Conservation (phyloP, 23 tunicate genomes). For the Styela plicata region DNA sequence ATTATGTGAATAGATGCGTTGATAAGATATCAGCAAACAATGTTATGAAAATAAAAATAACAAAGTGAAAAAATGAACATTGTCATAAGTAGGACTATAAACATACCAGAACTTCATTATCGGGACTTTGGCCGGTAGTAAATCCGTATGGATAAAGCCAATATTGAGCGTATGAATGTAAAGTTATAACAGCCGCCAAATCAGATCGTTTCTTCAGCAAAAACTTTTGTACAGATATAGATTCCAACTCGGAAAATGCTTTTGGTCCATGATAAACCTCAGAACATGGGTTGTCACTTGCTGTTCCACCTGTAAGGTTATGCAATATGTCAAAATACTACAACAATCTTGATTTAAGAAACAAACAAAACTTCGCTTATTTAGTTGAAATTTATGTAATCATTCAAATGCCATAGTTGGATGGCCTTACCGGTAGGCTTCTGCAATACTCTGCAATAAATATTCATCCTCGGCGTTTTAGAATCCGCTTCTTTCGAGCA, state of each 20-base stretch:
- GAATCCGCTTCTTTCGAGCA: no score
- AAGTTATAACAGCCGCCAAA: slow-evolving; percentile 61
- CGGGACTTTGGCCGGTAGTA: slow-evolving; percentile 29
- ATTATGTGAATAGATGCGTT: no score
- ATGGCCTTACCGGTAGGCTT: no score
- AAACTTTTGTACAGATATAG: slow-evolving; percentile 45
- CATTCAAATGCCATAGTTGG: no score
- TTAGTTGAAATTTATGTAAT: no score
- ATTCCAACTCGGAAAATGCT: slow-evolving; percentile 78
- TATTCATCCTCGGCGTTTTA: no score
- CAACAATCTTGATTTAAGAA: no score
- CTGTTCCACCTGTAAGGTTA: slow-evolving; percentile 9
- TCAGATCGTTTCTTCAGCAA: slow-evolving; percentile 6
- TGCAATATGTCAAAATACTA: no score
- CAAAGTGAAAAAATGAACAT: neutral
- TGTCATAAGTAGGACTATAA: no score
- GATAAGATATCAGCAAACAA: neutral
- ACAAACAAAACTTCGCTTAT: no score
- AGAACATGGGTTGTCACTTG: slow-evolving; percentile 45
- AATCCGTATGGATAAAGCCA: slow-evolving; percentile 88
- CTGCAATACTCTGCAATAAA: no score
- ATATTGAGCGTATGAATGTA: slow-evolving; percentile 69
- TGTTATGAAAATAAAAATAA: neutral
- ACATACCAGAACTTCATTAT: slow-evolving; percentile 54
- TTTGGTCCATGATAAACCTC: slow-evolving; percentile 61